phyloP scores from a whole-genome alignment of 1,140 invertebrate genomes.

The Heliconius nattereri region DNA sequence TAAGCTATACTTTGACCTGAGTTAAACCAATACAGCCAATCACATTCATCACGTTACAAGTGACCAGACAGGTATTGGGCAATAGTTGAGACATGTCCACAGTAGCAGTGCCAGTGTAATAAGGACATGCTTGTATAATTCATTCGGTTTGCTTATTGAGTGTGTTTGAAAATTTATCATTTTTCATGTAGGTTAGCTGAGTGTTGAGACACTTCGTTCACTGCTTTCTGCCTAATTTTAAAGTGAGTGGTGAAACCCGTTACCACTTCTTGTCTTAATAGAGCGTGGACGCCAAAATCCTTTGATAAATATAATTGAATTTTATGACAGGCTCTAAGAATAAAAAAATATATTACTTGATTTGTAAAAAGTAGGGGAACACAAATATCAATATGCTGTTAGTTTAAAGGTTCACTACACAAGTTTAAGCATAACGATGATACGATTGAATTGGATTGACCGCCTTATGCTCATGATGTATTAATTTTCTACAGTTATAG shows the following conservation, averaged over 20 bases:
- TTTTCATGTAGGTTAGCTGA: neutral
- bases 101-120: slow-evolving; percentile 43
- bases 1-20: slow-evolving; percentile 8
- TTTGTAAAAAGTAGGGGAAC: neutral
- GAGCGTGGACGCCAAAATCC: no score
- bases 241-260: no score
- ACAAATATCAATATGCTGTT: neutral
- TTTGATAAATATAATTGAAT: no score
- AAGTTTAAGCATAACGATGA: neutral
- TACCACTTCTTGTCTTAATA: no score
- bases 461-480: slow-evolving; percentile 1
- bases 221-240: no score
- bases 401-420: neutral
- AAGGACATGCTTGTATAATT: slow-evolving; percentile 62
- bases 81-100: slow-evolving; percentile 49
- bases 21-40: neutral
- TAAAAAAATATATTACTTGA: neutral
- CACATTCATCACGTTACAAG: slow-evolving; percentile 33
- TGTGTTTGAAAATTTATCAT: neutral
- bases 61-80: slow-evolving; percentile 46
- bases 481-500: neutral
- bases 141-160: neutral
- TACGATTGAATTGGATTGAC: neutral
- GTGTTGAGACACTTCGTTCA: neutral
- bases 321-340: no score